Conservation (phyloP, 2,888 invertebrate species). For the Nephrocerus scutellatus region DNA sequence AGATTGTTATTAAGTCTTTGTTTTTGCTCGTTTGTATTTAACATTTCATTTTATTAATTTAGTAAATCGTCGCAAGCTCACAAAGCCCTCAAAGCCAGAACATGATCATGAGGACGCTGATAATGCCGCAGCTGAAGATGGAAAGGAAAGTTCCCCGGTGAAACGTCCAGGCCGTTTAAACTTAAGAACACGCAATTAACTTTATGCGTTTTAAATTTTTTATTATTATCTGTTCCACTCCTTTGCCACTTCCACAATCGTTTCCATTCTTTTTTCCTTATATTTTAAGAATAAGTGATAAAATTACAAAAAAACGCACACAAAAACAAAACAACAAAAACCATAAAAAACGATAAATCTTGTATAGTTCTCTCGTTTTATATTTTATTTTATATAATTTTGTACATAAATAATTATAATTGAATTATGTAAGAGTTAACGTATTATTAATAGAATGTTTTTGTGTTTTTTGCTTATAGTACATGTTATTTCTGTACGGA, state of each 20-base stretch:
- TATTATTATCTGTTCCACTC: neutral
- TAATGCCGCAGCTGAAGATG: conserved; percentile 37
- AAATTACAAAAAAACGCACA: no score
- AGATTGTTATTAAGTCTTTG: neutral
- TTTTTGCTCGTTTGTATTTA: neutral
- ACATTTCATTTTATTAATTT: neutral
- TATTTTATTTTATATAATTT: conserved; percentile 18
- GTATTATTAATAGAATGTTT: no score
- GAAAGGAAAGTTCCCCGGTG: conserved; percentile 38
- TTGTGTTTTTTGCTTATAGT: no score
- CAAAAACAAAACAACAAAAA: no score
- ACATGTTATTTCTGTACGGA: no score
- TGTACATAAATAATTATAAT: conserved; percentile 14
- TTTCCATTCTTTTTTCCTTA: conserved; percentile 2
- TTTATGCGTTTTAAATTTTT: conserved; percentile 5
- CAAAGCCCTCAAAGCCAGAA: conserved; percentile 35
- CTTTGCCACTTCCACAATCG: conserved; percentile 5
- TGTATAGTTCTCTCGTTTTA: conserved; percentile 19
- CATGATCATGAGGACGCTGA: conserved; percentile 27
- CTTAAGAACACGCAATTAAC: conserved; percentile 42
- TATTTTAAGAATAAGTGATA: conserved; percentile 19
- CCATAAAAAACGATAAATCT: no score
- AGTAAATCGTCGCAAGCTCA: conserved; percentile 40
- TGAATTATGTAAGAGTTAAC: no score
- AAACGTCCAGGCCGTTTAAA: conserved; percentile 41